These are phyloP conservation scores for Anaspis maculata DNA, from an alignment of 2,888 invertebrate species.

Conservation along the genomic window DNA sequence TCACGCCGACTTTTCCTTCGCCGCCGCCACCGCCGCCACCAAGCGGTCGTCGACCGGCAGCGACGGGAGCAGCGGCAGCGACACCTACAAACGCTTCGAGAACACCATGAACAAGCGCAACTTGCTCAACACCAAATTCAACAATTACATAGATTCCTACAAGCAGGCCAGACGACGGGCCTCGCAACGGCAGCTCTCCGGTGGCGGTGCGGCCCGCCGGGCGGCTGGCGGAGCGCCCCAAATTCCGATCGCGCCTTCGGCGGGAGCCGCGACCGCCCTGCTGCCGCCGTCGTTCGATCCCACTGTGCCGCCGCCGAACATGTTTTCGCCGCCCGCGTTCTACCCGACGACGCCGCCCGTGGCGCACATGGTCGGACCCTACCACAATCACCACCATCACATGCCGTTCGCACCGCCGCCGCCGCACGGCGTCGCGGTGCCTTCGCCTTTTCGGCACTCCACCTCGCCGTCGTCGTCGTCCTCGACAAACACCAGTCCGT, in stretches of 20 bases:
- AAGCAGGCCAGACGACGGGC: constrained; percentile 7
- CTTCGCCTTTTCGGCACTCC: too few relatives aligned
- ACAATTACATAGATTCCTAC: constrained; percentile 12
- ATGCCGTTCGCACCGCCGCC: too few relatives aligned
- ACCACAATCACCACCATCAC: too few relatives aligned
- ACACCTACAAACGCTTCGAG: constrained; percentile 31
- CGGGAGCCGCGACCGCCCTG: constrained; percentile 9
- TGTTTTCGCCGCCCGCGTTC: constrained; percentile 11
- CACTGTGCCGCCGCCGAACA: constrained; percentile 11
- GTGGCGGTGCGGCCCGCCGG: constrained; percentile 2
- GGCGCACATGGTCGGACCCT: too few relatives aligned
- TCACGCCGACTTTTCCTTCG: too few relatives aligned
- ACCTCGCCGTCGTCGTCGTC: too few relatives aligned
- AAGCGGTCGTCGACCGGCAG: neutral
- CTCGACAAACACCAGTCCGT: too few relatives aligned
- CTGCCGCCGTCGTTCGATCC: constrained; percentile 12
- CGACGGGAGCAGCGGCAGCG: constrained; percentile 25
- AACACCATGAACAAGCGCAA: constrained; percentile 40
- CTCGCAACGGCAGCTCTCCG: constrained; percentile 1
- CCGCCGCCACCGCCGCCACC: neutral
- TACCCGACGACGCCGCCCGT: too few relatives aligned
- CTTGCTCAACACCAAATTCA: constrained; percentile 18
- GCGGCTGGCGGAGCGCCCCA: constrained; percentile 9
- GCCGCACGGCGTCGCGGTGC: too few relatives aligned
- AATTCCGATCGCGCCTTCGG: constrained; percentile 2